phyloP scores from a whole-genome alignment of 2,888 invertebrate species.

The Thalpophila matura region DNA sequence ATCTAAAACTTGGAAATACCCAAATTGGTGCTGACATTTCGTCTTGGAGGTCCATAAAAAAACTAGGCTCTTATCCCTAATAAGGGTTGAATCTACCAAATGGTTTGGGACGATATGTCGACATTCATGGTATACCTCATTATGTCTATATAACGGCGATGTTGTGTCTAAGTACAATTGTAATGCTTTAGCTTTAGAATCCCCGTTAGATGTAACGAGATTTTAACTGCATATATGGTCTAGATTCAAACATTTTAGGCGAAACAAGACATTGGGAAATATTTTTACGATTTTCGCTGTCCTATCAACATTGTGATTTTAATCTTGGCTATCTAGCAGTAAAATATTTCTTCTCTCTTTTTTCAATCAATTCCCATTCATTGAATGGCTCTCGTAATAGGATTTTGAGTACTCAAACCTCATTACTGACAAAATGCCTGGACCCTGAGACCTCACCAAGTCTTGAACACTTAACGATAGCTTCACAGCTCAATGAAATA shows the following conservation, averaged over 20 bases:
- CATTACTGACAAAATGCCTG: not conserved
- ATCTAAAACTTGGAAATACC: conserved; percentile 10
- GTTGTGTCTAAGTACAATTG: too few relatives aligned
- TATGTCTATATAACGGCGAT: too few relatives aligned
- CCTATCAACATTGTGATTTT: too few relatives aligned
- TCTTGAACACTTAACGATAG: conserved; percentile 14
- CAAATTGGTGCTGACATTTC: conserved; percentile 24
- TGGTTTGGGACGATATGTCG: not conserved
- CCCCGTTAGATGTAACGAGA: too few relatives aligned
- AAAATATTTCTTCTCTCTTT: not conserved
- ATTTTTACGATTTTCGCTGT: too few relatives aligned
- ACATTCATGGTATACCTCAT: not conserved
- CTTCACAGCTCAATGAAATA: conserved; percentile 58
- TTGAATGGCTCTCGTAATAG: not conserved
- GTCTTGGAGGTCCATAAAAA: conserved; percentile 3
- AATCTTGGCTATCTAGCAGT: too few relatives aligned
- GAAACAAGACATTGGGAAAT: too few relatives aligned
- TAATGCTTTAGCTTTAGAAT: too few relatives aligned
- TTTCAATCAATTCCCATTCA: not conserved
- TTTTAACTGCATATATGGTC: too few relatives aligned
- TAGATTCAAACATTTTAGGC: too few relatives aligned
- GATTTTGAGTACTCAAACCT: not conserved
- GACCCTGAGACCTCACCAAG: conserved; percentile 15
- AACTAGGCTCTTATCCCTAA: conserved; percentile 19
- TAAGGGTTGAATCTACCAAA: conserved; percentile 29